Evolutionary conservation across 2,888 invertebrate genomes (phyloP).

Genomic region (Dolichomitus sp.): DNA sequence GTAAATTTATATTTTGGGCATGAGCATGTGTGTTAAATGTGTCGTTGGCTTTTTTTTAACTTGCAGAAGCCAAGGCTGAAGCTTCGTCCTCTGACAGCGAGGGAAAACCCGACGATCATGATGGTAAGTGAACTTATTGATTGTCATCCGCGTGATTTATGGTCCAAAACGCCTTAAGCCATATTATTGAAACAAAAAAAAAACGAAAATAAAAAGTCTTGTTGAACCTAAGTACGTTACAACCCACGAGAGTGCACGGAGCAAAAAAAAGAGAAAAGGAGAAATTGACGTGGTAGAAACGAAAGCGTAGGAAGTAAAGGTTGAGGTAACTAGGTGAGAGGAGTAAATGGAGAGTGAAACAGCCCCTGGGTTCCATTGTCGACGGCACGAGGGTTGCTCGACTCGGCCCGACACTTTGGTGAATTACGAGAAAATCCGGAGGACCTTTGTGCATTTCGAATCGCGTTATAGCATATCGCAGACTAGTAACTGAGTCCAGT

Average conservation of each 20-base stretch:
- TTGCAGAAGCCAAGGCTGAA: conserved; percentile 84
- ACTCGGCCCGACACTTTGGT: conserved; percentile 64
- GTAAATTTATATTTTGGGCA: conserved; percentile 72
- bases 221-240: not conserved
- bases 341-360: conserved; percentile 67
- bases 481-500: conserved; percentile 11
- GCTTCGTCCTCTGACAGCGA: conserved; percentile 83
- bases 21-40: conserved; percentile 75
- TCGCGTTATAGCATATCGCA: conserved; percentile 47
- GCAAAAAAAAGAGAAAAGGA: not conserved
- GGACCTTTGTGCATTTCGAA: conserved; percentile 65
- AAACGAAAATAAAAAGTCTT: conserved; percentile 2
- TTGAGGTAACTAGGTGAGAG: conserved; percentile 60
- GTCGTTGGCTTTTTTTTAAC: conserved; percentile 68
- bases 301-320: conserved; percentile 13
- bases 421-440: conserved; percentile 62
- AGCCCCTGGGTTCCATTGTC: conserved; percentile 62
- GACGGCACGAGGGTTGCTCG: conserved; percentile 64
- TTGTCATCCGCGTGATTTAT: not conserved
- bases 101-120: conserved; percentile 80
- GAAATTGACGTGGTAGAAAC: conserved; percentile 1
- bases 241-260: conserved; percentile 19
- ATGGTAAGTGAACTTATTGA: conserved; percentile 76
- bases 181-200: conserved; percentile 1
- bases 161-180: not conserved